A percentile compares a stretch with the other conserved stretches of the same genome.
Evolutionary conservation across 2,113 vertebrate species (phyloP).

Genomic region (Gila orcuttii): DNA sequence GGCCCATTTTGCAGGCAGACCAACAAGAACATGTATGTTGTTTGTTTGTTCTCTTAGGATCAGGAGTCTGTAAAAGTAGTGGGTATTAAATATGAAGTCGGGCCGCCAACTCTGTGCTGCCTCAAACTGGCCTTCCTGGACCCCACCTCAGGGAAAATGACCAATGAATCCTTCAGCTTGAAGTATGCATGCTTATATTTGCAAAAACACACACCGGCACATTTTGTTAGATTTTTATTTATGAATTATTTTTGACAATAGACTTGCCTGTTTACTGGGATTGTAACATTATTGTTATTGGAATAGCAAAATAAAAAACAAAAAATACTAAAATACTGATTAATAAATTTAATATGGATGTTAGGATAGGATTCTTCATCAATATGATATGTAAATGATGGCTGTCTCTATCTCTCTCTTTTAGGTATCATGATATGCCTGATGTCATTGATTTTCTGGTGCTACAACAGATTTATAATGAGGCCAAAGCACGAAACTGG

Average conservation of each 20-base stretch:
- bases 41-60: slow-evolving; percentile 77
- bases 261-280: no score
- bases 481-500: slow-evolving; percentile 97
- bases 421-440: slow-evolving; percentile 98
- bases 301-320: neutral
- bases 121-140: slow-evolving; percentile 96
- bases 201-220: neutral
- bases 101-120: slow-evolving; percentile 95
- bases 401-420: slow-evolving; percentile 16
- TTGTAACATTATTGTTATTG: neutral
- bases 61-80: slow-evolving; percentile 98
- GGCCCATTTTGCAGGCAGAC: neutral
- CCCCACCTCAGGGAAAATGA: slow-evolving; percentile 95
- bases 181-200: slow-evolving; percentile 80
- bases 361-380: neutral
- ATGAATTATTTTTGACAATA: neutral
- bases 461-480: slow-evolving; percentile 95
- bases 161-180: slow-evolving; percentile 94
- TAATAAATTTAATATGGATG: neutral
- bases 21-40: neutral
- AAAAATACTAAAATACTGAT: neutral
- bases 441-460: slow-evolving; percentile 99
- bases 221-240: neutral
- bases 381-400: neutral
- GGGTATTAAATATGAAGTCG: slow-evolving; percentile 97